Evolutionary conservation across 2,113 vertebrate species (phyloP), one percentile per base, ranked within the genome.

Genomic region (Tenebrosternarchus preto): DNA sequence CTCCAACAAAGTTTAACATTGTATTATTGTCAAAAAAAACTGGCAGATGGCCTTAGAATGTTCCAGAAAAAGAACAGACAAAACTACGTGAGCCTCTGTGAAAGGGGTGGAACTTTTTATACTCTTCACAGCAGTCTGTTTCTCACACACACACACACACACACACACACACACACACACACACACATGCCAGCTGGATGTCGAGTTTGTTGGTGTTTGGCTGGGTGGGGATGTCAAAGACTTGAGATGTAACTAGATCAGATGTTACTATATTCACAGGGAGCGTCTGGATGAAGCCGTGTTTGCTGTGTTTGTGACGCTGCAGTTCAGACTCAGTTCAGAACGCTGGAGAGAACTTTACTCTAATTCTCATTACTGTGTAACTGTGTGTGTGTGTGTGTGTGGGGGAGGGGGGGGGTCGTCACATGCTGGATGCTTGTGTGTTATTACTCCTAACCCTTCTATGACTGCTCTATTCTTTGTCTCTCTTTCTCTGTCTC

Each of bases 381-480:
- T 59, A 20, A 33, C 17, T 55, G 68, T 79, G 57, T 29, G 46
- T 27, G 19, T 72, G 55, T 39, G 53, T 46, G 24, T 61, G 73
- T 69, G 72, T 73, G 72, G 75, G 17, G 57, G 63, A n/a, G 53
- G 50, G 56, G 25, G 56, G 39, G 69, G 25, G 59, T 57, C 12
- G 55, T 5, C 11, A 20, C 60, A 12, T 16, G 55, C 56, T 33
- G 24, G 29, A 61, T 77, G 61, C 76, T 67, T 67, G 20, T 33
- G 24, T 46, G 20, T 69, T 80, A 80, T 73, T 67, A 66, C 76
- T 76, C 80, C 56, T 60, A 63, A 77, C 69, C 64, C 36, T 39
- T 59, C 57, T 11, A 68, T 22, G 56, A 31, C 29, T 16, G n/a
- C n/a, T n/a, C n/a, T n/a, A n/a, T n/a, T n/a, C n/a, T n/a, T n/a